Evolutionary conservation across 2,888 invertebrate genomes (phyloP).

Genomic region (Nomada ruficornis): DNA sequence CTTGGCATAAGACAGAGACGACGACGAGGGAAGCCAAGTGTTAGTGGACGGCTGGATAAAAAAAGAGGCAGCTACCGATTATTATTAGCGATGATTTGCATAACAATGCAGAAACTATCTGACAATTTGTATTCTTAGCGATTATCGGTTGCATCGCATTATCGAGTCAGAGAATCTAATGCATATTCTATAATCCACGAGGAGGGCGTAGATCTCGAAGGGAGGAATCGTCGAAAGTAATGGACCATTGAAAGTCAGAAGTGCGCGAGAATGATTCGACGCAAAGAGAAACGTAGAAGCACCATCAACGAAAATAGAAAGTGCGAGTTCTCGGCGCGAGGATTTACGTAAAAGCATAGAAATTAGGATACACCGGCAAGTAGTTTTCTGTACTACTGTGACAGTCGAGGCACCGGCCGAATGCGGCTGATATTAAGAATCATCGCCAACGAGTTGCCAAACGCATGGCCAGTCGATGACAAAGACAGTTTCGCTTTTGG

Average conservation of each 20-base stretch:
- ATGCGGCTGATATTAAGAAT: constrained; percentile 9
- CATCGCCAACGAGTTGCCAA: constrained; percentile 29
- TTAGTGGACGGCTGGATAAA: neutral
- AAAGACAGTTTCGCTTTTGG: constrained; percentile 30
- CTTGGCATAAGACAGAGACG: neutral
- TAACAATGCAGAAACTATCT: neutral
- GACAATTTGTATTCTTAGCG: neutral
- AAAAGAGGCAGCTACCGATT: constrained; percentile 13
- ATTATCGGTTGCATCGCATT: neutral
- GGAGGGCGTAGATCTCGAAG: neutral
- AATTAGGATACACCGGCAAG: neutral
- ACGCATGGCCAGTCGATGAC: constrained; percentile 23
- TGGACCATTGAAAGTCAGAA: constrained; percentile 1
- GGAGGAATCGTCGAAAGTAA: neutral
- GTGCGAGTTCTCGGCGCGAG: neutral
- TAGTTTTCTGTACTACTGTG: too few relatives aligned
- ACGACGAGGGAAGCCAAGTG: neutral
- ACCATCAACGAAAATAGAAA: constrained; percentile 8
- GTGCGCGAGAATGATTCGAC: neutral
- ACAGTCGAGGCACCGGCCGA: neutral
- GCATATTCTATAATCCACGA: neutral
- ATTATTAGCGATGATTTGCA: constrained; percentile 1
- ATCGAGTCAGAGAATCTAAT: neutral
- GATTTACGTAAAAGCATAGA: constrained; percentile 28
- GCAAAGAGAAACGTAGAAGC: neutral